Evolutionary conservation across 2,888 invertebrate species (phyloP).

Genomic region (Parthenolecanium corni): DNA sequence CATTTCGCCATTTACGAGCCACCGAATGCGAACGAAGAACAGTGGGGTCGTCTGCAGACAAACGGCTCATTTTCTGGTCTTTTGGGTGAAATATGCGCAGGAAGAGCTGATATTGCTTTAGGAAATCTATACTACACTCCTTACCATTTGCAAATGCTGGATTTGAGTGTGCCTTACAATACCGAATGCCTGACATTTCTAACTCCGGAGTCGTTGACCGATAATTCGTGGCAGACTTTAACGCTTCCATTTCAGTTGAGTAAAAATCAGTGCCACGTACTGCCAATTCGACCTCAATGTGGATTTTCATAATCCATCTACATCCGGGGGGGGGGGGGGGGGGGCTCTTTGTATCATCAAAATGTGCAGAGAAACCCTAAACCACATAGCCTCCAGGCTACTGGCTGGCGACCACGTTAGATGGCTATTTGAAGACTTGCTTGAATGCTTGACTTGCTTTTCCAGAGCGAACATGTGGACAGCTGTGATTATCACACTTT

Average conservation of each 20-base stretch:
- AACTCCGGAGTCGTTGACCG: conserved; percentile 65
- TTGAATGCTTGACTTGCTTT: too few relatives aligned
- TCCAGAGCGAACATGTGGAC: conserved; percentile 65
- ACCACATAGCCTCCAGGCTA: too few relatives aligned
- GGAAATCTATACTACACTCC: conserved; percentile 67
- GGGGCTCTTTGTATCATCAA: too few relatives aligned
- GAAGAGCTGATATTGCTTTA: conserved; percentile 58
- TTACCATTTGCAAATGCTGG: conserved; percentile 54
- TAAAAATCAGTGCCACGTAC: neutral
- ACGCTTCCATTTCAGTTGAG: conserved; percentile 65
- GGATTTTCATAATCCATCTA: too few relatives aligned
- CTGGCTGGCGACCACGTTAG: too few relatives aligned
- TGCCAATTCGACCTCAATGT: neutral
- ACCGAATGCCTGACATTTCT: conserved; percentile 72
- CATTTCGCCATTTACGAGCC: conserved; percentile 55
- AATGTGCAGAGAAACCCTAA: too few relatives aligned
- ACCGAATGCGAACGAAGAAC: conserved; percentile 46
- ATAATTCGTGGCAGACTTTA: conserved; percentile 74
- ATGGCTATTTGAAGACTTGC: too few relatives aligned
- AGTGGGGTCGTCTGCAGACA: conserved; percentile 54
- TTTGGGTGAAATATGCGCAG: conserved; percentile 53
- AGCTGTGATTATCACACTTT: conserved; percentile 53
- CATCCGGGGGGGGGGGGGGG: too few relatives aligned
- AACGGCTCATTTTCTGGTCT: conserved; percentile 61
- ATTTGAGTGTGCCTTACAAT: conserved; percentile 65